Percentiles rank a stretch among this genome's conserved stretches.
phyloP scores from a whole-genome alignment of 2,888 invertebrate species.

The Crepidodera aurea region DNA sequence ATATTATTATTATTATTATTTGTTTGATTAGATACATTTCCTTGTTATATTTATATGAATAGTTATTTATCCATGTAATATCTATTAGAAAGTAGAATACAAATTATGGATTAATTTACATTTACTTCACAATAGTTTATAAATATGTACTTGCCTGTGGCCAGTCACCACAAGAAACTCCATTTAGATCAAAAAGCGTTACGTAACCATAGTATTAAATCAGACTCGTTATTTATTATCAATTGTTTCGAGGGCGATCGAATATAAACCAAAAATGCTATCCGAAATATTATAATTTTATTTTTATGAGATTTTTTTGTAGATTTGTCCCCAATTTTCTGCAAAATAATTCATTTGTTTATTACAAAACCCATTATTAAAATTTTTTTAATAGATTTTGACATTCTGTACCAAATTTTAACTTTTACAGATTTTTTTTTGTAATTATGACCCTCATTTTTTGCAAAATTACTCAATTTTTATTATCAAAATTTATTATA shows the following conservation, averaged over 20 bases:
- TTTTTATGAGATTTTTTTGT: no score
- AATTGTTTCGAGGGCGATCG: slow-evolving; percentile 4
- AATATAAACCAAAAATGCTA: slow-evolving; percentile 5
- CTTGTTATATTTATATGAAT: slow-evolving; percentile 14
- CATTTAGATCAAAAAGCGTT: slow-evolving; percentile 25
- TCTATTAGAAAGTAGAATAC: slow-evolving; percentile 28
- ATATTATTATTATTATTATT: no score
- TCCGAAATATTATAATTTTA: no score
- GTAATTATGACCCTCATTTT: no score
- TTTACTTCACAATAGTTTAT: slow-evolving; percentile 29
- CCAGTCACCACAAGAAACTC: slow-evolving; percentile 28
- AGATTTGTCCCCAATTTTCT: no score
- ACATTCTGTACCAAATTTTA: no score
- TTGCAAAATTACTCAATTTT: no score
- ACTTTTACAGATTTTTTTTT: no score
- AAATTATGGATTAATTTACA: slow-evolving; percentile 28
- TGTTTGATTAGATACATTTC: slow-evolving; percentile 10
- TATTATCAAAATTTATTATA: no score
- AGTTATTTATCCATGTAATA: slow-evolving; percentile 19
- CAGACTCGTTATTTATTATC: not conserved
- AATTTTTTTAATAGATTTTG: no score
- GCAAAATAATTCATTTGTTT: no score
- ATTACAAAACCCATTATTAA: no score
- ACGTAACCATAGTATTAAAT: slow-evolving; percentile 6
- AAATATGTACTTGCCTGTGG: slow-evolving; percentile 26